phyloP scores from a whole-genome alignment of 2,888 invertebrate genomes.

The Morpho achilles region DNA sequence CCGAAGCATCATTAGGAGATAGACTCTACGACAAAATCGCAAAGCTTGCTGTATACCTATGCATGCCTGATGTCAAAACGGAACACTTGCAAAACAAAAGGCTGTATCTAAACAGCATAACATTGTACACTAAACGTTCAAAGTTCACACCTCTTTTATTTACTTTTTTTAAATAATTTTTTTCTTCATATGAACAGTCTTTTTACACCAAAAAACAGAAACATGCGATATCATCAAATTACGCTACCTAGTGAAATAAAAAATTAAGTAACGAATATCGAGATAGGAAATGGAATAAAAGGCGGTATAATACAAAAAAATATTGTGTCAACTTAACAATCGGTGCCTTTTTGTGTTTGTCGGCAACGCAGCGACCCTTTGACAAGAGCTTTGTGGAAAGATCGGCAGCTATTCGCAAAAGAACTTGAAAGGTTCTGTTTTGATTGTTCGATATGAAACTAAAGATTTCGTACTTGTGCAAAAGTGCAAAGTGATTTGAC shows the following conservation, averaged over 20 bases:
- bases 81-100: no score
- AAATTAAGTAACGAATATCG: background rate
- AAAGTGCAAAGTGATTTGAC: slow-evolving; percentile 49
- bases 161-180: no score
- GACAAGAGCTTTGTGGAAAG: slow-evolving; percentile 57
- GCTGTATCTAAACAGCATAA: no score
- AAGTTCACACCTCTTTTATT: no score
- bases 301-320: slow-evolving; percentile 45
- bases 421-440: slow-evolving; percentile 53
- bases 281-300: slow-evolving; percentile 25
- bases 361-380: slow-evolving; percentile 40
- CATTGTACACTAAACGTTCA: no score
- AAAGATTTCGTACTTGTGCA: slow-evolving; percentile 53
- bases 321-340: slow-evolving; percentile 46
- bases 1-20: no score
- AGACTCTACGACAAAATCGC: no score
- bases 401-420: slow-evolving; percentile 56
- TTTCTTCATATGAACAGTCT: background rate
- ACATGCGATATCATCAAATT: background rate
- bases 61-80: no score
- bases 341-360: slow-evolving; percentile 42
- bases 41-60: no score
- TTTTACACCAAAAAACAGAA: background rate
- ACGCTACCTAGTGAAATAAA: background rate
- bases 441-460: slow-evolving; percentile 65